These are phyloP conservation scores for Phoxinus phoxinus DNA, from an alignment of 2,113 vertebrate species.

Conservation along the genomic window DNA sequence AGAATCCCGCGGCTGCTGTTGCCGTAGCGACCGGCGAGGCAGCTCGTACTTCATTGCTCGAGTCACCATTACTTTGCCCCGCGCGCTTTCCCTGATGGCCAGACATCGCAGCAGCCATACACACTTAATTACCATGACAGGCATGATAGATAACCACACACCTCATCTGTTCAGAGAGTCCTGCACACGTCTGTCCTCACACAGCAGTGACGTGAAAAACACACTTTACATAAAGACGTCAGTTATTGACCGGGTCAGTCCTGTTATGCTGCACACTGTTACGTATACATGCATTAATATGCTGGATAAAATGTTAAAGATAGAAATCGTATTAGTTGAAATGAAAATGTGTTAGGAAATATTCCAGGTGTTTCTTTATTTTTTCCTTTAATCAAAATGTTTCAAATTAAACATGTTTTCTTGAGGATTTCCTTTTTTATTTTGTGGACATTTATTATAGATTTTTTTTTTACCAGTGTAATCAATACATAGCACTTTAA, in stretches of 20 bases:
- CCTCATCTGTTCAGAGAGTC: not conserved
- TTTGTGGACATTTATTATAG: no score
- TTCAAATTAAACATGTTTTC: no score
- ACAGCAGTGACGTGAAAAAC: not conserved
- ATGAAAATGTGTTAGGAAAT: not conserved
- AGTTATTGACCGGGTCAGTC: not conserved
- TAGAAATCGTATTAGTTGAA: not conserved
- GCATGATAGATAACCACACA: slow-evolving; percentile 16
- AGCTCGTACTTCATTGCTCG: slow-evolving; percentile 26
- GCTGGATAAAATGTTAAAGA: not conserved
- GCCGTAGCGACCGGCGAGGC: slow-evolving; percentile 59
- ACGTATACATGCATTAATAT: not conserved
- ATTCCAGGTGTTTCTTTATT: not conserved
- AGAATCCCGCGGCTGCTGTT: slow-evolving; percentile 70
- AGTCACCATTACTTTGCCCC: slow-evolving; percentile 26
- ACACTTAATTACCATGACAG: slow-evolving; percentile 38
- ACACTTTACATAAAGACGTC: not conserved
- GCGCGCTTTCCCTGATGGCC: not conserved
- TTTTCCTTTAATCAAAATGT: not conserved
- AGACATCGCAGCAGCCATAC: not conserved
- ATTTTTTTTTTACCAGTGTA: no score
- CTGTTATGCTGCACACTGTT: not conserved
- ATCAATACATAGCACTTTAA: no score
- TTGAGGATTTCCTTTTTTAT: no score
- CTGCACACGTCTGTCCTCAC: not conserved